Evolutionary conservation across 1,140 invertebrate genomes (phyloP), one percentile per base, ranked within the genome.

Genomic region (Wiebesia pumilae): DNA sequence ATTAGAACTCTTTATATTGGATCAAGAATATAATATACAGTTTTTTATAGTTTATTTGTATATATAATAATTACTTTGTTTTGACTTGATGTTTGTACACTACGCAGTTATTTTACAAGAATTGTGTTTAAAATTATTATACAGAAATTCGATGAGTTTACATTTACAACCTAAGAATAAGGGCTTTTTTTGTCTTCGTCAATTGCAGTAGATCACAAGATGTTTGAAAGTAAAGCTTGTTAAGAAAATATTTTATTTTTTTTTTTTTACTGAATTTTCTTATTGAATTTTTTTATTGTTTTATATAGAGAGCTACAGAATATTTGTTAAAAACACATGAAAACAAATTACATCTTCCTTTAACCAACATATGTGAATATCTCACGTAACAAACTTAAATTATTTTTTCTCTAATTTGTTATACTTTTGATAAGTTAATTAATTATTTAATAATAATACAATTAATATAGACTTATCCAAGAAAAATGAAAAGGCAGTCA

Each of bases 1-100:
- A 86, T 86, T 77, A 81, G 78, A 85, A 35, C 54, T 86, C 85
- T 86, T 82, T 86, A 86, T 82, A 86, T 82, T 77, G 54, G 51
- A 86, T 86, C 79, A 85, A 77, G 69, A 77, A 86, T 86, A 86
- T 81, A 81, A 73, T 81, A 75, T 81, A 85, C 84, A 81, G 47
- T 69, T 81, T 71, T 71, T 71, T 80, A 73, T 84, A 84, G 33
- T 58, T 38, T 21, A 43, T 77, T 65, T 67, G 40, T 81, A 85
- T 47, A 67, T 82, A 81, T 81, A 40, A 77, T 47, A 67, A 85
- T 86, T 43, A 65, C 35, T 33, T 47, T 82, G 0, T 85, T 71
- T 77, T 81, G 58, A 58, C 80, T 81, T 86, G 85, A 71, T 67
- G 27, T 82, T 81, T 86, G 71, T 86, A 86, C 85, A 86, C 80